Percentiles rank a stretch among this genome's conserved stretches.
phyloP scores from a whole-genome alignment of 2,797 vertebrate species.

The Poecilia gillii region DNA sequence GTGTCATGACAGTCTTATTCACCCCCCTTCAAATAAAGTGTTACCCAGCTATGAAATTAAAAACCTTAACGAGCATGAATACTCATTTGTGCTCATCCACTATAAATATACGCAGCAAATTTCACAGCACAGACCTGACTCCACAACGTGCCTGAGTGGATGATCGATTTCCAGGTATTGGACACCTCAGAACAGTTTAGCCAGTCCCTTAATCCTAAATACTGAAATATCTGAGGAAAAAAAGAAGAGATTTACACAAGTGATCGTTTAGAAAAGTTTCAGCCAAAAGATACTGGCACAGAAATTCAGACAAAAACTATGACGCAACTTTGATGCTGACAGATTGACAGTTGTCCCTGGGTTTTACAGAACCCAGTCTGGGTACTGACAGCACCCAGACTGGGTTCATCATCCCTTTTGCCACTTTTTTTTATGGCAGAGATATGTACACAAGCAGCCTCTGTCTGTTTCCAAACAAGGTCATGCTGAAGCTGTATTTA shows the following conservation, averaged over 20 bases:
- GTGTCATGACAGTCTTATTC: too few species aligned
- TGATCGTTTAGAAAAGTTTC: not conserved
- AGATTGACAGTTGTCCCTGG: slow-evolving; percentile 1
- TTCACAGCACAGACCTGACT: slow-evolving; percentile 70
- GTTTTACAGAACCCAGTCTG: not conserved
- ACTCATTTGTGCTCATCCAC: not conserved
- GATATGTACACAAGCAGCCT: slow-evolving; percentile 20
- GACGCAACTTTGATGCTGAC: not conserved
- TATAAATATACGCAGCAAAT: slow-evolving; percentile 6
- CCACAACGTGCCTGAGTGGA: slow-evolving; percentile 72
- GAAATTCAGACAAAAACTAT: slow-evolving; percentile 8
- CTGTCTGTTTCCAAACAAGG: slow-evolving; percentile 67
- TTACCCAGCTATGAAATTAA: not conserved
- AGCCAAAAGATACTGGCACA: not conserved
- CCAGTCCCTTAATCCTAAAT: slow-evolving; percentile 68
- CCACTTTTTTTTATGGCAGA: slow-evolving; percentile 18
- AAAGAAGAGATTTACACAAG: not conserved
- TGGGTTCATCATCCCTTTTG: slow-evolving; percentile 3
- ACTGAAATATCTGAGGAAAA: slow-evolving; percentile 71
- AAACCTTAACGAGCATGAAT: not conserved
- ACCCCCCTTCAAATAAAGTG: too few species aligned
- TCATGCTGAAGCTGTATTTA: slow-evolving; percentile 49
- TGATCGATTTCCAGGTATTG: slow-evolving; percentile 70
- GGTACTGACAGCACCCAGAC: not conserved
- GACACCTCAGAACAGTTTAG: slow-evolving; percentile 75